phyloP scores from a whole-genome alignment of 2,888 invertebrate species.

The Lasioglossum pauxillum region DNA sequence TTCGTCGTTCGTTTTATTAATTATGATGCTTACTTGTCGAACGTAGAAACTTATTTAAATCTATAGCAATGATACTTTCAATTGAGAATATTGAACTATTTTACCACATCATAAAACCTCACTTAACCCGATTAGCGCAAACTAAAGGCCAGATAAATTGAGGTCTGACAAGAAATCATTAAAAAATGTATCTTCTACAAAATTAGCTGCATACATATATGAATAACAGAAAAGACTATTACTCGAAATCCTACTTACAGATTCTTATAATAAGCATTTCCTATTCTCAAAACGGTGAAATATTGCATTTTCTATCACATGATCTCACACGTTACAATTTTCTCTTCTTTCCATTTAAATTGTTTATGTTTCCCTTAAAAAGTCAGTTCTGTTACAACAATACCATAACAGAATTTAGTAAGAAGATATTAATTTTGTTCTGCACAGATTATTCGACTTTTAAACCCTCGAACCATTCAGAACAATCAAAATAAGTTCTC shows the following conservation, averaged over 20 bases:
- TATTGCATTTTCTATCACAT: not conserved
- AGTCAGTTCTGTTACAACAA: not conserved
- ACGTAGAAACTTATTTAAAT: not conserved
- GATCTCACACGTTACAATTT: not conserved
- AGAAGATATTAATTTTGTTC: not conserved
- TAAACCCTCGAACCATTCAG: not conserved
- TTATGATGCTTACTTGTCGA: not conserved
- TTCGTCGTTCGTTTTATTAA: not conserved
- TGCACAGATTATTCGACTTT: not conserved
- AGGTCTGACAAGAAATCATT: not conserved
- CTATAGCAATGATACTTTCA: not conserved
- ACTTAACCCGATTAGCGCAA: not conserved
- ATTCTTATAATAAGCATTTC: not conserved
- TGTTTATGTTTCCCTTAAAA: not conserved
- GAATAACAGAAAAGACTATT: not conserved
- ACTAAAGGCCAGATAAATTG: conserved; percentile 5
- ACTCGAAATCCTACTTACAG: not conserved
- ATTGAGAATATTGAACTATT: not conserved
- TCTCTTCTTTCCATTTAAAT: not conserved
- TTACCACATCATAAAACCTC: not conserved
- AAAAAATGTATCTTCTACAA: not conserved
- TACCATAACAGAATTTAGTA: not conserved
- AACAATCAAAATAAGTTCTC: not conserved
- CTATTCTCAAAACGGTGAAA: not conserved
- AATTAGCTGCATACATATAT: not conserved